Percentiles rank a stretch among this genome's conserved stretches.
Evolutionary conservation across 2,797 vertebrate genomes (phyloP).

Genomic region (Borostomias antarcticus): DNA sequence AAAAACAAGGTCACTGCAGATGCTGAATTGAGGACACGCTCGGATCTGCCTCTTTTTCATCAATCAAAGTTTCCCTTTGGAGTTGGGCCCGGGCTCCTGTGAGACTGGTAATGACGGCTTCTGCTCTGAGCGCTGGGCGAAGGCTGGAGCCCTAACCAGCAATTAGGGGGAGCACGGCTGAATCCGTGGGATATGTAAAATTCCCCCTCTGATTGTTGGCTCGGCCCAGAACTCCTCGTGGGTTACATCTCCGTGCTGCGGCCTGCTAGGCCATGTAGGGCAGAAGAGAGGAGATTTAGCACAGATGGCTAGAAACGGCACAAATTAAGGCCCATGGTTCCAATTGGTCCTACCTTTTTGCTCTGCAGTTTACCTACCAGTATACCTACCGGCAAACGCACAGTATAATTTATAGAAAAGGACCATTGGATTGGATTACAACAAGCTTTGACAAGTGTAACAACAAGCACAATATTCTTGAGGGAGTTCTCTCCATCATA

Average conservation of each 20-base stretch:
- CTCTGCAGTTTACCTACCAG: too few relatives aligned
- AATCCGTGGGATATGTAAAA: constrained; percentile 74
- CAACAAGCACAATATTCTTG: not conserved
- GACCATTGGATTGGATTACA: too few relatives aligned
- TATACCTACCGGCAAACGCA: too few relatives aligned
- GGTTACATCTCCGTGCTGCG: constrained; percentile 41
- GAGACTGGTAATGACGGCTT: constrained; percentile 70
- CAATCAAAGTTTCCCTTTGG: constrained; percentile 75
- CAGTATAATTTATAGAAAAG: too few relatives aligned
- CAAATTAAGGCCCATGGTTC: not conserved
- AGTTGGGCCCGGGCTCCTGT: constrained; percentile 60
- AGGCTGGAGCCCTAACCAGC: constrained; percentile 69
- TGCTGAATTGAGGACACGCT: constrained; percentile 76
- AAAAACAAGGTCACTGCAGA: constrained; percentile 77
- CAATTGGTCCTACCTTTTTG: too few relatives aligned
- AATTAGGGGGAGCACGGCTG: constrained; percentile 72
- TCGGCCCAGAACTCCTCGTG: constrained; percentile 20
- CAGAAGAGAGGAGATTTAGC: not conserved
- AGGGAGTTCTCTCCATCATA: not conserved
- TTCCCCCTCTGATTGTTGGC: constrained; percentile 67
- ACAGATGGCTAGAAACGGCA: not conserved
- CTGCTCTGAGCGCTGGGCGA: constrained; percentile 59
- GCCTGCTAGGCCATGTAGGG: constrained; percentile 21
- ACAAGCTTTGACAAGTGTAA: too few relatives aligned
- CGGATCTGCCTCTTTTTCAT: constrained; percentile 67